Evolutionary conservation across 2,113 vertebrate species (phyloP).

Genomic region (Pomatorhinus ruficollis): DNA sequence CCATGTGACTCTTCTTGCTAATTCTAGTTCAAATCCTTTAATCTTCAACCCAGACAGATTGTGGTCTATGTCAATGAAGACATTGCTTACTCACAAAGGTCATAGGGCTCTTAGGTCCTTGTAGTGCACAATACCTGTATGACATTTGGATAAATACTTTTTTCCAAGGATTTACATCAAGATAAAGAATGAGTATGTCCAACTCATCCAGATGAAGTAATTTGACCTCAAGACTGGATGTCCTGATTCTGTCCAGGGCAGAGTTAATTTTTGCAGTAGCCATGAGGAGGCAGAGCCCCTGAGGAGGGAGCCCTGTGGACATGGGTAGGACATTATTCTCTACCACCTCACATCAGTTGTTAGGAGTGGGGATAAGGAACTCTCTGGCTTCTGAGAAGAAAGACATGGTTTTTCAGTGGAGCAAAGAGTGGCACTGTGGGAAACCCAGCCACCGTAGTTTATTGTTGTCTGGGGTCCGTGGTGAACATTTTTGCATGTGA

Average conservation of each 20-base stretch:
- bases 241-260: background rate
- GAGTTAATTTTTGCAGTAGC: background rate
- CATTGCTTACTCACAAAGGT: background rate
- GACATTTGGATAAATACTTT: background rate
- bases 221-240: background rate
- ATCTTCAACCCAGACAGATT: background rate
- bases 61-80: background rate
- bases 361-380: background rate
- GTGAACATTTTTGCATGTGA: background rate
- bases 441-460: rapidly evolving
- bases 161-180: background rate
- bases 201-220: background rate
- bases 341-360: background rate
- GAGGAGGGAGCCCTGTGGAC: background rate
- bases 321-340: background rate
- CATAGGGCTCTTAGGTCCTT: background rate
- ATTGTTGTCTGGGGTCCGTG: rapidly evolving
- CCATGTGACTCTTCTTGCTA: background rate
- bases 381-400: background rate
- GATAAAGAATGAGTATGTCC: background rate
- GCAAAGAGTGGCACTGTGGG: background rate
- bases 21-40: background rate
- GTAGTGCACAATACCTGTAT: background rate
- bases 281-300: background rate
- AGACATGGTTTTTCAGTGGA: background rate